Evolutionary conservation across 2,797 vertebrate species (phyloP).

Genomic region (Pelodytes ibericus): DNA sequence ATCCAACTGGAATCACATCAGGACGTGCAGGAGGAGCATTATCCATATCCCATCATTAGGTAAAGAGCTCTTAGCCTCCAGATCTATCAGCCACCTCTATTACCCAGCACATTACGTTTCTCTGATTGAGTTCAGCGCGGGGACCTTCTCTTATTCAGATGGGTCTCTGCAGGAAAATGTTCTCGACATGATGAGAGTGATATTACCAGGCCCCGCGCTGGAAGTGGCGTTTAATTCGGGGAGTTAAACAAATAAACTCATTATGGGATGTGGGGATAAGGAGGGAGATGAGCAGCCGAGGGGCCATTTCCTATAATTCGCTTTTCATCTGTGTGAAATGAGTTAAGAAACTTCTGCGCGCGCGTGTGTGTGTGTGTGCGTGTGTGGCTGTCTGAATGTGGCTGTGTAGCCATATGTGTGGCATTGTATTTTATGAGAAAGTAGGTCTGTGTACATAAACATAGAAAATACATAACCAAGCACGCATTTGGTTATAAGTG

Average conservation of each 20-base stretch:
- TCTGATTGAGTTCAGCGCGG: constrained; percentile 92
- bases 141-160: constrained; percentile 94
- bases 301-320: constrained; percentile 91
- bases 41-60: constrained; percentile 99
- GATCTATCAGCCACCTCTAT: constrained; percentile 91
- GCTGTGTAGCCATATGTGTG: neutral
- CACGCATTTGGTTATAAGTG: no score
- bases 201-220: constrained; percentile 87
- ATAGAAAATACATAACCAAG: neutral
- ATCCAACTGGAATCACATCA: constrained; percentile 98
- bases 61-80: constrained; percentile 86
- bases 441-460: neutral
- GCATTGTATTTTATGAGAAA: neutral
- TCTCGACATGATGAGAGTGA: constrained; percentile 94
- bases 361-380: constrained; percentile 22
- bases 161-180: constrained; percentile 97
- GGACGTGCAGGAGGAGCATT: constrained; percentile 96
- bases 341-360: constrained; percentile 76
- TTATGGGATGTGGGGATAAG: constrained; percentile 74
- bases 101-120: constrained; percentile 88
- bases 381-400: neutral
- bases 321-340: constrained; percentile 87
- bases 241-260: constrained; percentile 98
- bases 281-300: constrained; percentile 82
- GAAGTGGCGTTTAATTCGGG: constrained; percentile 96